Evolutionary conservation across 2,888 invertebrate genomes (phyloP).

Genomic region (Thymelicus lineola): DNA sequence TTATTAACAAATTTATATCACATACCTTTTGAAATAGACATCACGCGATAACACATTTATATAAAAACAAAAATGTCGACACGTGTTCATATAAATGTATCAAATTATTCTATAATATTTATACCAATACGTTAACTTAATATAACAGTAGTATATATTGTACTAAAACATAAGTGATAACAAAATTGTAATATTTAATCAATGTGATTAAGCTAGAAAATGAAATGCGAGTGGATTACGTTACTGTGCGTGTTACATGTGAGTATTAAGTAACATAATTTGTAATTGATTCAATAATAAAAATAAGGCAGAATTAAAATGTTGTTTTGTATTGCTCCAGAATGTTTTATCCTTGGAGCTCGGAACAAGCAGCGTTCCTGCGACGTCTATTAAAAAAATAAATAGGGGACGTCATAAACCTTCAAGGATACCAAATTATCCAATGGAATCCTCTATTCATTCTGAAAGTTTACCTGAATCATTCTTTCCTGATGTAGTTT

Average conservation of each 20-base stretch:
- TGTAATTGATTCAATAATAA: slow-evolving; percentile 13
- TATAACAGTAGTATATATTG: background rate
- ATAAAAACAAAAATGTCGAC: slow-evolving; percentile 20
- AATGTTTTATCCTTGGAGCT: slow-evolving; percentile 14
- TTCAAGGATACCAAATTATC: background rate
- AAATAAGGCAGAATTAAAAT: background rate
- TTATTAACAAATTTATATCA: slow-evolving; percentile 9
- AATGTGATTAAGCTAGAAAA: slow-evolving; percentile 24
- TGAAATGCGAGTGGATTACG: slow-evolving; percentile 19
- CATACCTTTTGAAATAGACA: slow-evolving; percentile 25
- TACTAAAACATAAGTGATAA: background rate
- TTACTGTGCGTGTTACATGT: slow-evolving; percentile 9
- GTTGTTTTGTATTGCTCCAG: slow-evolving; percentile 15
- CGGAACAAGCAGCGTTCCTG: slow-evolving; percentile 10
- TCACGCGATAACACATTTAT: slow-evolving; percentile 15
- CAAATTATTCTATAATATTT: slow-evolving; percentile 2
- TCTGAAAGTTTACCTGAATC: slow-evolving; percentile 22
- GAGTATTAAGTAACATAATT: background rate
- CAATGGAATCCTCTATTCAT: background rate
- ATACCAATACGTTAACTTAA: background rate
- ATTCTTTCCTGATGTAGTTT: slow-evolving; percentile 48
- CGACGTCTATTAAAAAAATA: slow-evolving; percentile 9
- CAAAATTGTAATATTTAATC: background rate
- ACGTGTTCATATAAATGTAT: slow-evolving; percentile 16
- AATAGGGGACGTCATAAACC: slow-evolving; percentile 8